phyloP scores from a whole-genome alignment of 2,113 vertebrate genomes.

The Leptodactylus fuscus region DNA sequence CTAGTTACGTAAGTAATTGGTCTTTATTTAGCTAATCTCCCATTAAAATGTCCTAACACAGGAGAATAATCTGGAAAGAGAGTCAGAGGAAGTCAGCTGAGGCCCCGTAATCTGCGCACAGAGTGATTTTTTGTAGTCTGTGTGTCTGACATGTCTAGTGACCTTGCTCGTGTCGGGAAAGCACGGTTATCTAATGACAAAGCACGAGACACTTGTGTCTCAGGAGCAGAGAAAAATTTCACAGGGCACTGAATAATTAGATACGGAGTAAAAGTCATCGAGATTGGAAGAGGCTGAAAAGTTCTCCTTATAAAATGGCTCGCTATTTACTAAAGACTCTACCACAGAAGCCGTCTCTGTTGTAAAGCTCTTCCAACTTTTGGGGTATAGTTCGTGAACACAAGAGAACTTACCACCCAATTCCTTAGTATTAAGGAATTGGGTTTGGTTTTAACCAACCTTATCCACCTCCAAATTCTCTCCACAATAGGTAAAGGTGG shows the following conservation, averaged over 20 bases:
- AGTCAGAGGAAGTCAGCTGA: constrained; percentile 6
- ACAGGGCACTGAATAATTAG: constrained; percentile 47
- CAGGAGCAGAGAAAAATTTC: constrained; percentile 12
- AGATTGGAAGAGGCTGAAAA: background rate
- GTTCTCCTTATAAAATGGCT: background rate
- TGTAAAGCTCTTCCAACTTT: too few relatives aligned
- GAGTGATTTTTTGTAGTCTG: constrained; percentile 42
- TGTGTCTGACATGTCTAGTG: constrained; percentile 49
- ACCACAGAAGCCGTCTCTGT: too few relatives aligned
- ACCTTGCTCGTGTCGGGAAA: constrained; percentile 48
- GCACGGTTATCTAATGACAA: constrained; percentile 47
- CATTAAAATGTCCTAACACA: background rate
- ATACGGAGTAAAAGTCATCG: background rate
- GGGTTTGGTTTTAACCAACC: too few relatives aligned
- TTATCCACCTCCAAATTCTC: too few relatives aligned
- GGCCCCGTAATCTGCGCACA: background rate
- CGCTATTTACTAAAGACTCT: background rate
- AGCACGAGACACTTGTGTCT: constrained; percentile 39
- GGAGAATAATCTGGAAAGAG: background rate
- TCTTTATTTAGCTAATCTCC: constrained; percentile 17
- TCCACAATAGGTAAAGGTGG: too few relatives aligned
- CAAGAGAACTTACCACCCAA: too few relatives aligned
- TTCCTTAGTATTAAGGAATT: too few relatives aligned
- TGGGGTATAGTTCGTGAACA: too few relatives aligned
- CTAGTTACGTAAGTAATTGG: constrained; percentile 5